Evolutionary conservation across 2,113 vertebrate genomes (phyloP).

Genomic region (Sceloporus undulatus): DNA sequence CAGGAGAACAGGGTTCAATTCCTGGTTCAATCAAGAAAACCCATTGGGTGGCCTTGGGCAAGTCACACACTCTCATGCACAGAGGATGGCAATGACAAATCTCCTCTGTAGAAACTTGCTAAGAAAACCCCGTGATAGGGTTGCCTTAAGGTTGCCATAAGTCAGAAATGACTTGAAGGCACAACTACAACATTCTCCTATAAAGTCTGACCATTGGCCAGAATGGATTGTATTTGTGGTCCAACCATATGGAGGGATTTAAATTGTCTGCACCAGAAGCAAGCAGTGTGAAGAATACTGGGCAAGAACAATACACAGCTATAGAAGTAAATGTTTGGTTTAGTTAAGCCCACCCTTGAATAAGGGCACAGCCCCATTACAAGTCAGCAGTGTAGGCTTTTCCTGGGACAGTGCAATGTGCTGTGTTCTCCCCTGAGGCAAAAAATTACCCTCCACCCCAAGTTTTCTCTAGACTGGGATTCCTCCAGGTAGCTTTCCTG

Average conservation of each 20-base stretch:
- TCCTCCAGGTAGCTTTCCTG: background rate
- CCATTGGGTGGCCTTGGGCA: too few species aligned
- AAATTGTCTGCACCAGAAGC: background rate
- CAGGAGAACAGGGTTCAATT: too few species aligned
- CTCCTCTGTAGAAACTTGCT: too few species aligned
- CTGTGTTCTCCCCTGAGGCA: background rate
- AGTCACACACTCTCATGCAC: too few species aligned
- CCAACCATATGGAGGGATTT: background rate
- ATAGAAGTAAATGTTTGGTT: background rate
- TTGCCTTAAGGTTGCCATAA: too few species aligned
- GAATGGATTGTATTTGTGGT: background rate
- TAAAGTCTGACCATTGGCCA: too few species aligned
- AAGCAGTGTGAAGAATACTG: background rate
- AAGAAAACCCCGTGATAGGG: too few species aligned
- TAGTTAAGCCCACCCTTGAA: background rate
- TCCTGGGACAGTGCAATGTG: background rate
- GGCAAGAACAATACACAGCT: background rate
- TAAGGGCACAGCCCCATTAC: background rate
- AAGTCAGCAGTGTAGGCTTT: background rate
- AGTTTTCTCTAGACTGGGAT: background rate
- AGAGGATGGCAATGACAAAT: too few species aligned
- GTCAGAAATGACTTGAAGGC: too few species aligned
- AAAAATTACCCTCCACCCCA: background rate
- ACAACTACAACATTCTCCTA: too few species aligned
- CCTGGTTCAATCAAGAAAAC: too few species aligned